Evolutionary conservation across 2,888 invertebrate genomes (phyloP), one percentile per base, ranked within the genome.

Genomic region (Hyppa rectilinea): DNA sequence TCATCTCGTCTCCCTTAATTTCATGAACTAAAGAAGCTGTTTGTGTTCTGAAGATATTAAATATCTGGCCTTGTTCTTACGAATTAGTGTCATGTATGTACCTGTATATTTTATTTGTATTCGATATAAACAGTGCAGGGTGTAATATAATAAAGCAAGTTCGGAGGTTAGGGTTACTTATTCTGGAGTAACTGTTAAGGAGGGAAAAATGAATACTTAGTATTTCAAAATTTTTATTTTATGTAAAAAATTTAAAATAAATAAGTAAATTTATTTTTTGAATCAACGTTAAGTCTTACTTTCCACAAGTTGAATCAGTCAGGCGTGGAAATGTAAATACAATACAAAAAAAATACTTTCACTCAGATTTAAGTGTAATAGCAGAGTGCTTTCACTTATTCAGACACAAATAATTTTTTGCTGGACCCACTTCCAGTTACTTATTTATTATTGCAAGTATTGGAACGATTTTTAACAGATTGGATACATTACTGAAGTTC

Each of bases 301-400:
- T 68, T 50, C 45, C 20, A 2, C 12, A 43, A n/a, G 12, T 38
- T 23, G 45, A 61, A 40, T 62, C 56, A 62, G 26, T 62, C 26
- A 71, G n/a, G 36, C 36, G 55, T 64, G 40, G 26, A 23, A 71
- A 61, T 50, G 4, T 29, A 47, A 50, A 61, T 40, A 45, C 60
- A 7, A 14, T 6, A 71, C 17, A 67, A 74, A 73, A 49, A 61
- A 26, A 4, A 0, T 34, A 56, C 71, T 76, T 71, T 76, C 71
- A 61, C 65, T 20, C 2, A 26, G 14, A 10, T 59, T 45, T 3
- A 10, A 6, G 4, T 4, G 10, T 38, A 5, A 10, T 3, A 43
- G 7, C 23, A 47, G 17, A 50, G 23, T n/a, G n/a, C 47, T 71
- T 75, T 59, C 62, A 71, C 71, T 63, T 47, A 47, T 49, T 23